Percentiles rank a stretch among this genome's conserved stretches.
phyloP scores from a whole-genome alignment of 2,888 invertebrate genomes.

The Cephus pygmeus region DNA sequence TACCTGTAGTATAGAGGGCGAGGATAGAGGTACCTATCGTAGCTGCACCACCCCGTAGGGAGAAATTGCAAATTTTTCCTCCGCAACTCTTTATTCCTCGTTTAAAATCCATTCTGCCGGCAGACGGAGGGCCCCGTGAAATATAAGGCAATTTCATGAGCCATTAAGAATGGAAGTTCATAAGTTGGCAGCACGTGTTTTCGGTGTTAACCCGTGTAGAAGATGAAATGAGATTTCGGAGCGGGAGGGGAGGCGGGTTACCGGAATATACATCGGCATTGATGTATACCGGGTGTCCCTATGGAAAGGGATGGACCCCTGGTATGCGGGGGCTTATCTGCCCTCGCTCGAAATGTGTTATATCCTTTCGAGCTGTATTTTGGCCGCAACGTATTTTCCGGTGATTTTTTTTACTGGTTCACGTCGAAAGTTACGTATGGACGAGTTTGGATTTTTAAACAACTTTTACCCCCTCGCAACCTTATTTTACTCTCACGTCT shows the following conservation, averaged over 20 bases:
- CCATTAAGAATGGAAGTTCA: slow-evolving; percentile 59
- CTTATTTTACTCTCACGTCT: slow-evolving; percentile 1
- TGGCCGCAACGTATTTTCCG: slow-evolving; percentile 4
- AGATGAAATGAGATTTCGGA: slow-evolving; percentile 54
- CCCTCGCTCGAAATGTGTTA: slow-evolving; percentile 23
- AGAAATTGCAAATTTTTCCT: background rate
- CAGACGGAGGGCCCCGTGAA: slow-evolving; percentile 41
- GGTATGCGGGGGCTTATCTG: slow-evolving; percentile 22
- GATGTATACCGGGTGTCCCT: slow-evolving; percentile 42
- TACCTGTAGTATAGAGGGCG: background rate
- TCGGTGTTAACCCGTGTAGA: slow-evolving; percentile 58
- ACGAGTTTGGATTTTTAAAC: slow-evolving; percentile 28
- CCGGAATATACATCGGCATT: slow-evolving; percentile 29
- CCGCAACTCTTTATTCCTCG: slow-evolving; percentile 9
- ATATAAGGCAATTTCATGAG: slow-evolving; percentile 60
- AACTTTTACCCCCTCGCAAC: slow-evolving; percentile 2
- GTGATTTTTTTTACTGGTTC: slow-evolving; percentile 11
- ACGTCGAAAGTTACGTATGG: slow-evolving; percentile 34
- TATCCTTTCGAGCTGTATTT: slow-evolving; percentile 3
- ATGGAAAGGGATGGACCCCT: slow-evolving; percentile 17
- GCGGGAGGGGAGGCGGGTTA: slow-evolving; percentile 27
- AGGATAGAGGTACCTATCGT: background rate
- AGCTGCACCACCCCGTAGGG: background rate
- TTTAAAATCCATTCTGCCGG: slow-evolving; percentile 38
- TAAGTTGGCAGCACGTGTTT: slow-evolving; percentile 57